Percentiles rank a stretch among this genome's conserved stretches.
Conservation (phyloP, 2,113 vertebrate species). For the Sclerurus mexicanus region DNA sequence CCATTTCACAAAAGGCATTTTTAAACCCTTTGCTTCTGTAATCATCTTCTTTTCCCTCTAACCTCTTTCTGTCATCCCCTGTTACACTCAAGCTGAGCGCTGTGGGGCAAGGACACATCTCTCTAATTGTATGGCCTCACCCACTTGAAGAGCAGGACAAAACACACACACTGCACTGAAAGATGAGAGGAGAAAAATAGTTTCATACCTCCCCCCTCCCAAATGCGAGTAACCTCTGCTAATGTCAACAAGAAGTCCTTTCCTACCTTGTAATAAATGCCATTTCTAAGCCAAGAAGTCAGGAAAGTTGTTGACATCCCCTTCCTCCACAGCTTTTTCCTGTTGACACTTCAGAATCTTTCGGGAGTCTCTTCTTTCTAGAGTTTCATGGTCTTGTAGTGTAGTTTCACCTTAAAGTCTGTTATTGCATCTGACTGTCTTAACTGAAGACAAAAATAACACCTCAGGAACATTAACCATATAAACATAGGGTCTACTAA, state of each 20-base stretch:
- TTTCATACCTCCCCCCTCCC: neutral
- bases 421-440: neutral
- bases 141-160: neutral
- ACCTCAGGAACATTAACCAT: neutral
- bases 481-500: neutral
- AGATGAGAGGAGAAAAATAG: neutral
- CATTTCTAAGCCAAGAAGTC: neutral
- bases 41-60: neutral
- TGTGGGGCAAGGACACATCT: neutral
- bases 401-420: neutral
- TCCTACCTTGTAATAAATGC: neutral
- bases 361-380: neutral
- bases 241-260: neutral
- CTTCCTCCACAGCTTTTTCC: neutral
- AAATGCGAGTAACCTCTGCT: too few species aligned
- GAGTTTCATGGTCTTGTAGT: neutral
- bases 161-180: neutral
- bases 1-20: constrained; percentile 16
- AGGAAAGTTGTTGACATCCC: too few species aligned
- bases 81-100: neutral
- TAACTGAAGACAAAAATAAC: neutral
- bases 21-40: neutral
- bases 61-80: constrained; percentile 46
- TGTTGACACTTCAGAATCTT: neutral
- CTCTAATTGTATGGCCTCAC: neutral